Conservation (phyloP, 2,797 vertebrate genomes). For the Streptopelia turtur region DNA sequence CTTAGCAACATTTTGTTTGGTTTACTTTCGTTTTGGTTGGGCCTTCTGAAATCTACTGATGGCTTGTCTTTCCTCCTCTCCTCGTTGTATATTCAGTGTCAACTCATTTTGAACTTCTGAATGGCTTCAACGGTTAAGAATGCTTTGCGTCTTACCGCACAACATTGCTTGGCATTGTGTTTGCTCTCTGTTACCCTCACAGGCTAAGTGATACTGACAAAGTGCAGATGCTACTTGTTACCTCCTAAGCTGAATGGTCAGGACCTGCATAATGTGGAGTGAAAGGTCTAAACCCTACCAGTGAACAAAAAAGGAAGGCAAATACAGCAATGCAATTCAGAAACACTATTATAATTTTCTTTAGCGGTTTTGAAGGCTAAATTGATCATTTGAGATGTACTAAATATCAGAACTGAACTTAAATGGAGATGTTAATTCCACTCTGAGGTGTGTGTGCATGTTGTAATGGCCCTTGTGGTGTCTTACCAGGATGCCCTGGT, state of each 20-base stretch:
- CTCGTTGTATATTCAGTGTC: background rate
- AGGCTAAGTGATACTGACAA: background rate
- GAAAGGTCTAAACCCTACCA: background rate
- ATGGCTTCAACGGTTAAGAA: background rate
- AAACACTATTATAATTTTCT: background rate
- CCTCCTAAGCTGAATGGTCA: background rate
- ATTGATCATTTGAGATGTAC: background rate
- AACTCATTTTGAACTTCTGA: background rate
- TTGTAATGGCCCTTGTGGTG: no score
- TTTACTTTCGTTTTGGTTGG: background rate
- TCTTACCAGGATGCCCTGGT: no score
- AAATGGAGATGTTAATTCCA: background rate
- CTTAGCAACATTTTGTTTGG: rapidly evolving
- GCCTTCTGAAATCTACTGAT: background rate
- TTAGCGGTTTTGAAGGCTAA: background rate
- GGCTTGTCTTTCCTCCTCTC: background rate
- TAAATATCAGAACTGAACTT: background rate
- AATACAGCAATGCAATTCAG: background rate
- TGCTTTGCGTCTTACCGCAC: background rate
- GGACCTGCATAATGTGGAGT: background rate
- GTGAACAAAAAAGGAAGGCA: background rate
- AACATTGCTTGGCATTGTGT: background rate
- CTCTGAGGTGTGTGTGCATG: background rate
- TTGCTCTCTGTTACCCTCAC: rapidly evolving
- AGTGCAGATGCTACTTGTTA: rapidly evolving